A percentile compares a stretch with the other conserved stretches of the same genome.
Conservation (phyloP, 1,140 invertebrate genomes). For the Steinernema feltiae region DNA sequence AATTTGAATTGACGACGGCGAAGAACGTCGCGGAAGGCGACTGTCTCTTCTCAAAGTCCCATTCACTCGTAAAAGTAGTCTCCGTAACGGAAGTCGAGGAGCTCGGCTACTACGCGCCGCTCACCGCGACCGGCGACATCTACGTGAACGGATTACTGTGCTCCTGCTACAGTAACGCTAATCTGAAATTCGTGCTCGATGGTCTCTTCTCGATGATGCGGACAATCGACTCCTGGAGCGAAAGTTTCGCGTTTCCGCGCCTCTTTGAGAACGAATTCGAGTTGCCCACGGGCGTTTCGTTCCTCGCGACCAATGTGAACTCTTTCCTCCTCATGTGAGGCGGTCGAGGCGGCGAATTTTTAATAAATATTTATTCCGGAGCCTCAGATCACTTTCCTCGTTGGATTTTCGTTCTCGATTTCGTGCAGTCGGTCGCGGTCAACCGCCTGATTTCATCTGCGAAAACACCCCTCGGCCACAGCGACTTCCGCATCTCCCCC, state of each 20-base stretch:
- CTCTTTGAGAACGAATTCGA: constrained; percentile 2
- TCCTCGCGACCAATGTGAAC: neutral
- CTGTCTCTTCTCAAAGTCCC: neutral
- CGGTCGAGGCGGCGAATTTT: neutral
- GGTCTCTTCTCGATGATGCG: constrained; percentile 10
- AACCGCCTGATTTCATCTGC: too few species aligned
- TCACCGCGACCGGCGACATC: constrained; percentile 35
- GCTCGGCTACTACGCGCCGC: constrained; percentile 27
- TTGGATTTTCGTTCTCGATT: too few species aligned
- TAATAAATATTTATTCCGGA: neutral
- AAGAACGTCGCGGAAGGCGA: neutral
- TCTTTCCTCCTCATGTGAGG: neutral
- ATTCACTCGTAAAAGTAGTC: neutral
- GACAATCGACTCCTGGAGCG: neutral
- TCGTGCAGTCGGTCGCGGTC: too few species aligned
- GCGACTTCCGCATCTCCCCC: neutral
- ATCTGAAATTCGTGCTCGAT: constrained; percentile 25
- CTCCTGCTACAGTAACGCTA: constrained; percentile 37
- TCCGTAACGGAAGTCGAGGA: neutral
- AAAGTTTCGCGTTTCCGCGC: neutral
- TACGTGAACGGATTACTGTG: constrained; percentile 31
- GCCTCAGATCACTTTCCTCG: too few species aligned
- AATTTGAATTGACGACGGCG: neutral
- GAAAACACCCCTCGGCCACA: neutral
- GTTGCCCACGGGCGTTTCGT: neutral